phyloP scores from a whole-genome alignment of 2,113 vertebrate genomes.

The Theristicus caerulescens region DNA sequence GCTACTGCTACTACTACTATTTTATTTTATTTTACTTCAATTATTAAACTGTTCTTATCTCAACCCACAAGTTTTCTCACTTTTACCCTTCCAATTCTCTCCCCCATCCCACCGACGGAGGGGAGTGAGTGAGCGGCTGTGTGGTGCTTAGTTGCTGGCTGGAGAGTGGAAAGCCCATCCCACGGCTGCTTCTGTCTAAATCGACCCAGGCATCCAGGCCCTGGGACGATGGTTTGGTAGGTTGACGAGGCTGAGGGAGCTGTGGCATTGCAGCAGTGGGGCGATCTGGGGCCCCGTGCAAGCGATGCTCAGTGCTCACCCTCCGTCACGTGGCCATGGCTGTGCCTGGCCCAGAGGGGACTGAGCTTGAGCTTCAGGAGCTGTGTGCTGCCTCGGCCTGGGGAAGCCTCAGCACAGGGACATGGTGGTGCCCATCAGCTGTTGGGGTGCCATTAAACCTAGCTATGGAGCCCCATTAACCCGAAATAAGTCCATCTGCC shows the following conservation, averaged over 20 bases:
- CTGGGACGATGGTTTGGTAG: not conserved
- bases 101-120: too few species aligned
- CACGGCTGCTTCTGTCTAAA: not conserved
- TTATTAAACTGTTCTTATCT: too few species aligned
- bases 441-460: not conserved
- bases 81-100: too few species aligned
- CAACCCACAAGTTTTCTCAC: too few species aligned
- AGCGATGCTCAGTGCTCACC: not conserved
- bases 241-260: not conserved
- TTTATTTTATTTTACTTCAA: too few species aligned
- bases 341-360: not conserved
- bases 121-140: too few species aligned
- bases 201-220: too few species aligned
- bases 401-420: not conserved
- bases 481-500: not conserved
- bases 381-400: rapidly evolving
- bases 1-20: too few species aligned
- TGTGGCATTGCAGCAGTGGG: not conserved
- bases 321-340: rapidly evolving
- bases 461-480: not conserved
- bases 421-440: not conserved
- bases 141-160: too few species aligned
- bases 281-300: too few species aligned
- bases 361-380: not conserved
- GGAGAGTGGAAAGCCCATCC: not conserved